Percentiles rank a stretch among this genome's conserved stretches.
Evolutionary conservation across 2,888 invertebrate genomes (phyloP).

Genomic region (Scaptomyza caliginosa): DNA sequence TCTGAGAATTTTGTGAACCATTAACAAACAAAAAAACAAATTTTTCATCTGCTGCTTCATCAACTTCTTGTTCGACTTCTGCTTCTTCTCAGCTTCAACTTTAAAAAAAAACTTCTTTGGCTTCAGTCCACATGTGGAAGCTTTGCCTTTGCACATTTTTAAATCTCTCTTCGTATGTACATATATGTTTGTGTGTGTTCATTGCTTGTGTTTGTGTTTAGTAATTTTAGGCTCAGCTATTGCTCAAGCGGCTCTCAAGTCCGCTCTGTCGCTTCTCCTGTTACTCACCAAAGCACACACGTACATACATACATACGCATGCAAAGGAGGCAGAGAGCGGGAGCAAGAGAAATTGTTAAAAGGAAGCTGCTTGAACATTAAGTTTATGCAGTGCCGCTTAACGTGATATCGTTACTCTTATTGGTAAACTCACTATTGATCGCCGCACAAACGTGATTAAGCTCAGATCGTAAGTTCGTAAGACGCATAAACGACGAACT

Average conservation of each 20-base stretch:
- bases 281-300: conserved; percentile 1
- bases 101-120: conserved; percentile 40
- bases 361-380: background rate
- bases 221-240: conserved; percentile 43
- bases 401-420: background rate
- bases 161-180: conserved; percentile 10
- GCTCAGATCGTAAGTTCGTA: background rate
- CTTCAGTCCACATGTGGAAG: conserved; percentile 28
- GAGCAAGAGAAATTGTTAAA: conserved; percentile 14
- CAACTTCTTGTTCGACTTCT: background rate
- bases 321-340: conserved; percentile 9
- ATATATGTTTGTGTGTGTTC: conserved; percentile 4
- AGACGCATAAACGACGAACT: background rate
- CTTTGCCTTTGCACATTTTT: conserved; percentile 15
- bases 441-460: background rate
- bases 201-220: conserved; percentile 11
- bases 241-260: conserved; percentile 36
- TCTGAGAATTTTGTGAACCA: background rate
- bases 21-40: background rate
- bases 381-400: background rate
- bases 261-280: conserved; percentile 11
- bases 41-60: conserved; percentile 2
- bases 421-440: background rate
- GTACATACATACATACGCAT: conserved; percentile 2
- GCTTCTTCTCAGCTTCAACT: conserved; percentile 12